phyloP scores from a whole-genome alignment of 2,113 vertebrate species.

The Phaetusa simplex region DNA sequence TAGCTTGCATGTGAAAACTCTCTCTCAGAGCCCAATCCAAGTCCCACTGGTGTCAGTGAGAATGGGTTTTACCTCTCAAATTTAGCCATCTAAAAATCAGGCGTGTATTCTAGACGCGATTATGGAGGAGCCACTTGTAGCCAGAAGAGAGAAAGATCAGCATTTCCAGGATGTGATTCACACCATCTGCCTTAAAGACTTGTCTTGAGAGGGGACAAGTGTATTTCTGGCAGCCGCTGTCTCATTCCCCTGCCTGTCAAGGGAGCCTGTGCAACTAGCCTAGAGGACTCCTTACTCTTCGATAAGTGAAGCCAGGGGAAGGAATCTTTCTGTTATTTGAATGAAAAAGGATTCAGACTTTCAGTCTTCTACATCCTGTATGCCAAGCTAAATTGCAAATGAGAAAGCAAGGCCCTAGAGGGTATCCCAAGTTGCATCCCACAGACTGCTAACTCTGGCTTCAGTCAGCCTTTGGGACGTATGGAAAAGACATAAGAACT shows the following conservation, averaged over 20 bases:
- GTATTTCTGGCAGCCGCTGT: background rate
- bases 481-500: background rate
- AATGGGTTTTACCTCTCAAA: slow-evolving; percentile 5
- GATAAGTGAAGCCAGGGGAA: background rate
- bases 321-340: background rate
- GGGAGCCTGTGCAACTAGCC: background rate
- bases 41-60: background rate
- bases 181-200: background rate
- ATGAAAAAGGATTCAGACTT: background rate
- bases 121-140: background rate
- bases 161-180: slow-evolving; percentile 2
- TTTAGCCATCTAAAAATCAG: slow-evolving; percentile 27
- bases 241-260: background rate
- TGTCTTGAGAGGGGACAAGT: background rate
- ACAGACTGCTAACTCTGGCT: background rate
- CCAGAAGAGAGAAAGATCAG: background rate
- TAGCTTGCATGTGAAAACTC: background rate
- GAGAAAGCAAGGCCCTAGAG: background rate
- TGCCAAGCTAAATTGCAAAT: background rate
- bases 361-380: background rate
- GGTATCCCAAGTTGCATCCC: background rate
- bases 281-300: background rate
- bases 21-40: background rate
- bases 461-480: background rate
- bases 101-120: background rate